A percentile compares a stretch with the other conserved stretches of the same genome.
Evolutionary conservation across 2,888 invertebrate genomes (phyloP).

Genomic region (Synanthedon andrenaeformis): DNA sequence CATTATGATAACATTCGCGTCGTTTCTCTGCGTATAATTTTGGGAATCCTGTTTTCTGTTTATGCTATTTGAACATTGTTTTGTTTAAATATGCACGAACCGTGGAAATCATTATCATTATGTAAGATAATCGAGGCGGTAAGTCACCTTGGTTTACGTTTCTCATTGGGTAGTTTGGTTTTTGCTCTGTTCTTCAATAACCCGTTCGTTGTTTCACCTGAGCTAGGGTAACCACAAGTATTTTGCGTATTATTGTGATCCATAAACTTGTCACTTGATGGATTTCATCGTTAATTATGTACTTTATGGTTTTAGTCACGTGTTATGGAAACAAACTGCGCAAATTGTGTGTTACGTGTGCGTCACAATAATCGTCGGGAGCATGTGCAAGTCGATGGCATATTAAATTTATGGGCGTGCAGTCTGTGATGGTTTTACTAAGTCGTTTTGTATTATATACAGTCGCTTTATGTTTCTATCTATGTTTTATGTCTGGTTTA

Average conservation of each 20-base stretch:
- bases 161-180: conserved; percentile 24
- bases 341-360: conserved; percentile 22
- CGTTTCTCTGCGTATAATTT: conserved; percentile 36
- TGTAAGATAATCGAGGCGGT: conserved; percentile 35
- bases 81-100: conserved; percentile 42
- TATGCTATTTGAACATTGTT: conserved; percentile 26
- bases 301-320: conserved; percentile 11
- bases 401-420: background rate
- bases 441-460: background rate
- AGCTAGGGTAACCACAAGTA: background rate
- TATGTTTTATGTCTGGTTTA: conserved; percentile 11
- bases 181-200: conserved; percentile 15
- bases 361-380: conserved; percentile 22
- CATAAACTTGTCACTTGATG: conserved; percentile 1
- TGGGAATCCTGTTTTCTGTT: conserved; percentile 14
- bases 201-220: background rate
- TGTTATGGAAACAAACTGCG: conserved; percentile 27
- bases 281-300: conserved; percentile 1
- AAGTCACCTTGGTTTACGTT: conserved; percentile 38
- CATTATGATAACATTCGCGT: conserved; percentile 16
- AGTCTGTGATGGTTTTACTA: background rate
- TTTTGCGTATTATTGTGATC: conserved; percentile 1
- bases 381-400: conserved; percentile 15
- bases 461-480: background rate
- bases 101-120: conserved; percentile 48